A percentile compares a stretch with the other conserved stretches of the same genome.
Evolutionary conservation across 2,113 vertebrate genomes (phyloP).

Genomic region (Percopsis transmontana): DNA sequence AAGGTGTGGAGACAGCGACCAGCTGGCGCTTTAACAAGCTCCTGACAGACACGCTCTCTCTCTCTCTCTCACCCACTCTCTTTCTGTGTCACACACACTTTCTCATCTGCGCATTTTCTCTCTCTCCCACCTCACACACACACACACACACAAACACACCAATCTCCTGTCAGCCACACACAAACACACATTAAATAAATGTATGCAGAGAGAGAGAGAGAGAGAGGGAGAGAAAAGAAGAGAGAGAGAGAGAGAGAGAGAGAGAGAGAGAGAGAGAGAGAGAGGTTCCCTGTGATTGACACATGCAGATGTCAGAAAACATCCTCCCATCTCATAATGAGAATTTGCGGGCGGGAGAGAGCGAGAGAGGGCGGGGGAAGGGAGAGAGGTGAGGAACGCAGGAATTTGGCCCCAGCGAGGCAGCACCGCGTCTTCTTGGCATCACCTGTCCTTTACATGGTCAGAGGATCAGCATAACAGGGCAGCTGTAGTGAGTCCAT

Average conservation of each 20-base stretch:
- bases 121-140: slow-evolving; percentile 11
- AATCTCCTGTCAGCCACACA: slow-evolving; percentile 13
- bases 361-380: too few species aligned
- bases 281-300: too few species aligned
- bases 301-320: too few species aligned
- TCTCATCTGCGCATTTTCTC: not conserved
- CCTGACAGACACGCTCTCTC: slow-evolving; percentile 45
- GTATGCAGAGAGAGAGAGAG: not conserved
- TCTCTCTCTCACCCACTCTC: not conserved
- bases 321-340: too few species aligned
- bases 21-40: slow-evolving; percentile 73
- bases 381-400: too few species aligned
- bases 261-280: too few species aligned
- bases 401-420: too few species aligned
- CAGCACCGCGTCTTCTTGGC: too few species aligned
- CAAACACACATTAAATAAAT: slow-evolving; percentile 6
- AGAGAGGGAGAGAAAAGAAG: not conserved
- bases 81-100: not conserved
- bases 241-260: not conserved
- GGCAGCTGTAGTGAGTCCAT: too few species aligned
- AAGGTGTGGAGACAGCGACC: slow-evolving; percentile 69
- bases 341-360: too few species aligned
- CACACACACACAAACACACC: slow-evolving; percentile 29
- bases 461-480: too few species aligned
- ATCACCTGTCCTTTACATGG: too few species aligned